Percentiles rank a stretch among this genome's conserved stretches.
These are phyloP conservation scores for Erebia ligea DNA, from an alignment of 2,888 invertebrate genomes.

Conservation along the genomic window DNA sequence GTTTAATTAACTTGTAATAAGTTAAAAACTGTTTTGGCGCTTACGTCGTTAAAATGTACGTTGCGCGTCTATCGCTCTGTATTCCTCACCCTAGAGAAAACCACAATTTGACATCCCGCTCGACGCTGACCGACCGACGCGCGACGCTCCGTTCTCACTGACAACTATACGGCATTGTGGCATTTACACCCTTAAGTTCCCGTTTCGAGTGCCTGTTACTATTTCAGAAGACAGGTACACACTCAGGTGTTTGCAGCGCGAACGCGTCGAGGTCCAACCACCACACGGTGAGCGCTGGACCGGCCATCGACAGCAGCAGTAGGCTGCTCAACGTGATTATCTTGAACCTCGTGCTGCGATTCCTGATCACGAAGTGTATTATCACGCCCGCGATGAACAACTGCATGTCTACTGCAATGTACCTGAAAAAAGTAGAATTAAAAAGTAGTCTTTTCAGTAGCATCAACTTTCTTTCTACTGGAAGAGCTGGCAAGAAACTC, in stretches of 20 bases:
- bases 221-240: slow-evolving; percentile 25
- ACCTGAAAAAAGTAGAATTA: slow-evolving; percentile 45
- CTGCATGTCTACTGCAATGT: slow-evolving; percentile 55
- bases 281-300: slow-evolving; percentile 47
- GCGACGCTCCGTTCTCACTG: too few relatives aligned
- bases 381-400: slow-evolving; percentile 49
- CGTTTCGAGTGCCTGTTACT: not conserved
- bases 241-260: slow-evolving; percentile 51
- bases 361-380: slow-evolving; percentile 29
- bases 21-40: too few relatives aligned
- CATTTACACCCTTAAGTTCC: too few relatives aligned
- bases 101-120: too few relatives aligned
- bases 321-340: slow-evolving; percentile 14
- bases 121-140: too few relatives aligned
- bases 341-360: not conserved
- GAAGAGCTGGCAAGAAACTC: too few relatives aligned
- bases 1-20: too few relatives aligned
- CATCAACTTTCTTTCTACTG: too few relatives aligned
- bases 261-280: slow-evolving; percentile 47
- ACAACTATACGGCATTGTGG: too few relatives aligned
- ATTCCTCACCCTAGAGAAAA: too few relatives aligned
- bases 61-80: too few relatives aligned
- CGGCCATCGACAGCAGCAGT: slow-evolving; percentile 38
- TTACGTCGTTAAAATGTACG: too few relatives aligned
- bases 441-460: not conserved